Conservation (phyloP, 2,888 invertebrate species). For the Neoitamus cyanurus region DNA sequence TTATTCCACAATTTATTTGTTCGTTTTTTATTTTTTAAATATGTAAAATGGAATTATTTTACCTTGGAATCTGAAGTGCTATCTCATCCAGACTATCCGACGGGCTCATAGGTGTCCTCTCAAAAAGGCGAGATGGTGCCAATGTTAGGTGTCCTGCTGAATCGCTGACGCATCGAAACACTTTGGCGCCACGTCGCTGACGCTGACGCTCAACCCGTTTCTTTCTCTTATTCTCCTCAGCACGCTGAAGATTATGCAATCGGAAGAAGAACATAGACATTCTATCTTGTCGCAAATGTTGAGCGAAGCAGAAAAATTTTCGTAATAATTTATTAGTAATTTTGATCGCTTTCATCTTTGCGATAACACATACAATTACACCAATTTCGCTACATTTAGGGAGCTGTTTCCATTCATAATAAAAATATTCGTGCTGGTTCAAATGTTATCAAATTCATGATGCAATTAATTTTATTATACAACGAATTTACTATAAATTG, state of each 20-base stretch:
- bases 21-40: not conserved
- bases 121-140: constrained; percentile 85
- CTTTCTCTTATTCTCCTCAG: constrained; percentile 80
- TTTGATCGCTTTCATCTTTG: not conserved
- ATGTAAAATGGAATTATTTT: constrained; percentile 54
- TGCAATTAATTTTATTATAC: not conserved
- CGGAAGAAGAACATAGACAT: constrained; percentile 98
- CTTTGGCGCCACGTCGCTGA: constrained; percentile 70
- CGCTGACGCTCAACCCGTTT: constrained; percentile 68
- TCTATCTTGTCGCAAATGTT: constrained; percentile 64
- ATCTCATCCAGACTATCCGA: constrained; percentile 92
- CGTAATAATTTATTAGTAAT: constrained; percentile 14
- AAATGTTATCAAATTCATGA: not conserved
- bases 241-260: constrained; percentile 88
- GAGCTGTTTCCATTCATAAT: not conserved
- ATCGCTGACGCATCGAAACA: constrained; percentile 67
- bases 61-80: constrained; percentile 94
- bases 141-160: constrained; percentile 71
- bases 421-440: not conserved
- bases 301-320: not conserved
- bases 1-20: not conserved
- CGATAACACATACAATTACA: not conserved
- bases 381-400: not conserved
- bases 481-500: not conserved
- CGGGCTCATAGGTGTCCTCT: constrained; percentile 84